Conservation (phyloP, 2,888 invertebrate species). For the Clepsis dumicolana region DNA sequence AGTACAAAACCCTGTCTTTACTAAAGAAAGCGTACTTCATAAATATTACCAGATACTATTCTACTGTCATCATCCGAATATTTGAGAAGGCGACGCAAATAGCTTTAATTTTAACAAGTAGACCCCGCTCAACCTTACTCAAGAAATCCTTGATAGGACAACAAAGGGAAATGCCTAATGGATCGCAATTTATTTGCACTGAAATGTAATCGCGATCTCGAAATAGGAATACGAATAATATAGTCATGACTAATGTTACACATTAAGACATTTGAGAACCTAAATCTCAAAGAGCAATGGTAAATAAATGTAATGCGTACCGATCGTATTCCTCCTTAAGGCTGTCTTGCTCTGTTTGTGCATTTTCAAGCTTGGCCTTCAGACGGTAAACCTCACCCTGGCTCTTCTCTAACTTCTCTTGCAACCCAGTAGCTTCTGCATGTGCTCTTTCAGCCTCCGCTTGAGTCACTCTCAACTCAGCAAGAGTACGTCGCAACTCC, state of each 20-base stretch:
- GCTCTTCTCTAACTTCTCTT: conserved; percentile 97
- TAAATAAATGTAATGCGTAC: conserved; percentile 55
- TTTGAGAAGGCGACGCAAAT: conserved; percentile 5
- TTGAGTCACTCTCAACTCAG: conserved; percentile 96
- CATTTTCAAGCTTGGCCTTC: conserved; percentile 97
- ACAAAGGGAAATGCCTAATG: conserved; percentile 22
- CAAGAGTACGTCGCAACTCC: conserved; percentile 94
- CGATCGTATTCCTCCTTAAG: conserved; percentile 96
- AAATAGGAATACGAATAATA: background rate
- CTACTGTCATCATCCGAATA: background rate
- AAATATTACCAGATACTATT: no score
- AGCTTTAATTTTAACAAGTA: conserved; percentile 11
- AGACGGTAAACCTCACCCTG: conserved; percentile 98
- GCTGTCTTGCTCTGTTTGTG: conserved; percentile 97
- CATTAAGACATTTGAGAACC: background rate
- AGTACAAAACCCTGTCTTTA: background rate
- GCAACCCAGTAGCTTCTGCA: conserved; percentile 93
- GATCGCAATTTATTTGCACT: conserved; percentile 14
- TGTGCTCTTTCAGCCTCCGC: conserved; percentile 95
- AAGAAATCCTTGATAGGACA: background rate
- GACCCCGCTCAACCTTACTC: conserved; percentile 19
- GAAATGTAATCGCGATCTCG: conserved; percentile 6
- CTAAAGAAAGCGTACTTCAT: background rate
- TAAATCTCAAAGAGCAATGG: background rate
- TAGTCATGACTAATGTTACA: background rate